Evolutionary conservation across 2,797 vertebrate species (phyloP).

Genomic region (Spheniscus humboldti): DNA sequence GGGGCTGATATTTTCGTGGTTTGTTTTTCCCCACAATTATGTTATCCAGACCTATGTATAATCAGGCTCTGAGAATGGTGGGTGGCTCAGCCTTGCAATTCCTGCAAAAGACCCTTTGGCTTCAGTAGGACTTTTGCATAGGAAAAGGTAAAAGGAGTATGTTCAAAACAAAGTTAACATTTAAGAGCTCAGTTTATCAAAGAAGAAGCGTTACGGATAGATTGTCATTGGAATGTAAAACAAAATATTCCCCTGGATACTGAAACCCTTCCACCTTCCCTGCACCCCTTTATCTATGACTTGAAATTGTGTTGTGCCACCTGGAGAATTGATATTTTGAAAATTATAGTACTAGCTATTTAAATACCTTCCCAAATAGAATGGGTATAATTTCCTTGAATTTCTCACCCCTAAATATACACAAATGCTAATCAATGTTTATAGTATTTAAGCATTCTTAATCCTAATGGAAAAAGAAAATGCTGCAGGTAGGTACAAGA

Average conservation of each 20-base stretch:
- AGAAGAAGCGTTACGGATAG: background rate
- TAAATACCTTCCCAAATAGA: background rate
- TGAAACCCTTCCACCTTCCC: background rate
- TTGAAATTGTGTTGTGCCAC: background rate
- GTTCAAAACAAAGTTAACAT: background rate
- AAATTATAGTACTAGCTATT: background rate
- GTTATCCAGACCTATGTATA: background rate
- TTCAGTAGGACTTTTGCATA: background rate
- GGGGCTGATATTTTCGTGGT: background rate
- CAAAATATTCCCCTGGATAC: background rate
- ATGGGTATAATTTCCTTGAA: background rate
- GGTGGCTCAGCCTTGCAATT: background rate
- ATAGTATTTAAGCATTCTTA: conserved; percentile 50
- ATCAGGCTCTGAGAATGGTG: background rate
- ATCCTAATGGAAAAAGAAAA: conserved; percentile 60
- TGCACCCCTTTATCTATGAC: background rate
- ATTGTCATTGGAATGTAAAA: background rate
- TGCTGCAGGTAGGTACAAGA: conserved; percentile 12
- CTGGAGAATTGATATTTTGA: background rate
- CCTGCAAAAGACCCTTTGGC: background rate
- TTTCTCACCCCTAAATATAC: conserved; percentile 40
- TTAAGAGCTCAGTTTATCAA: background rate
- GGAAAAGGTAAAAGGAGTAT: background rate
- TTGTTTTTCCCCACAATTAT: background rate
- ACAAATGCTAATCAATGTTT: conserved; percentile 53